A percentile compares a stretch with the other conserved stretches of the same genome.
These are phyloP conservation scores for Metaphire vulgaris DNA, from an alignment of 1,140 invertebrate genomes.

Conservation along the genomic window DNA sequence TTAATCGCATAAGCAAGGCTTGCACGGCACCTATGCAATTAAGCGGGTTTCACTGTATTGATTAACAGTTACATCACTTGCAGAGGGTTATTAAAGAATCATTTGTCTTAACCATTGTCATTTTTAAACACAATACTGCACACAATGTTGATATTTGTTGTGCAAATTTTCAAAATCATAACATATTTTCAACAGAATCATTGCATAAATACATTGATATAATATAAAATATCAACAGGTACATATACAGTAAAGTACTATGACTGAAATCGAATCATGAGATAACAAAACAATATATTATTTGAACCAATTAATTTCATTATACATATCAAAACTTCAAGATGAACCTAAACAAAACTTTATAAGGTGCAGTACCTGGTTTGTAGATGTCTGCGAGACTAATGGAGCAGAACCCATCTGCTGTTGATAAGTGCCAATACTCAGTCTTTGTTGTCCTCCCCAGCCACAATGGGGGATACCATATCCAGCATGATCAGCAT, in stretches of 20 bases:
- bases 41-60: too few species aligned
- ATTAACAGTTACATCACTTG: too few species aligned
- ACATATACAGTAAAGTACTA: not conserved
- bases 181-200: not conserved
- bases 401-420: not conserved
- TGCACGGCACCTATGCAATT: too few species aligned
- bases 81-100: too few species aligned
- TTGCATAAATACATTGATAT: not conserved
- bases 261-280: not conserved
- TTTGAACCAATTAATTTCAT: not conserved
- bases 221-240: not conserved
- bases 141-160: not conserved
- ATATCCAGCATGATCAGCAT: not conserved
- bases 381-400: not conserved
- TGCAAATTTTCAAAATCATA: not conserved
- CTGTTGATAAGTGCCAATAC: not conserved
- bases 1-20: too few species aligned
- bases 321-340: not conserved
- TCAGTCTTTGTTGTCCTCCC: not conserved
- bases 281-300: not conserved
- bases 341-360: not conserved
- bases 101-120: too few species aligned
- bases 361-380: not conserved
- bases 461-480: not conserved
- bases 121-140: too few species aligned